Evolutionary conservation across 2,113 vertebrate genomes (phyloP).

Genomic region (Perccottus glenii): DNA sequence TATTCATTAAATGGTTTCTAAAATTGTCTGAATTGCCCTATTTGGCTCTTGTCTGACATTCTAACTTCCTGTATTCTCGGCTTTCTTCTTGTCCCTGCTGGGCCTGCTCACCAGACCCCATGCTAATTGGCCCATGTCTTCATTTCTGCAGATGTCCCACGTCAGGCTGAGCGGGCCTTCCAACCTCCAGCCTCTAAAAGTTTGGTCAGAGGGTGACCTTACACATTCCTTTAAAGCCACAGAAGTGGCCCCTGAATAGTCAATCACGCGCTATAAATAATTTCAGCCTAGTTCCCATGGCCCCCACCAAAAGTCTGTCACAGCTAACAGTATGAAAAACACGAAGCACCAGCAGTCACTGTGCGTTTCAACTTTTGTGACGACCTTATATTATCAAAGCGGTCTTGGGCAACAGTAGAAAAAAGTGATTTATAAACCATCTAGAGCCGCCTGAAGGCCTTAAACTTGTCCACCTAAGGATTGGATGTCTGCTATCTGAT

Average conservation of each 20-base stretch:
- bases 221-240: slow-evolving; percentile 76
- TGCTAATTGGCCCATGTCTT: slow-evolving; percentile 49
- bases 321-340: neutral
- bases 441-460: slow-evolving; percentile 9
- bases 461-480: slow-evolving; percentile 20
- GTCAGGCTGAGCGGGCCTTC: slow-evolving; percentile 42
- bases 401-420: neutral
- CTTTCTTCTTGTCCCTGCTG: slow-evolving; percentile 59
- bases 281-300: slow-evolving; percentile 78
- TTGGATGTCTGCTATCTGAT: neutral
- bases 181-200: slow-evolving; percentile 47
- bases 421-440: neutral
- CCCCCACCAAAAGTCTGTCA: slow-evolving; percentile 37
- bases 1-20: slow-evolving; percentile 11
- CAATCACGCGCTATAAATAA: slow-evolving; percentile 66
- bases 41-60: slow-evolving; percentile 53
- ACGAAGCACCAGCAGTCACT: neutral
- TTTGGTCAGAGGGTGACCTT: slow-evolving; percentile 67
- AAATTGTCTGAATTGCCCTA: slow-evolving; percentile 42
- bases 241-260: slow-evolving; percentile 60
- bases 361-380: neutral
- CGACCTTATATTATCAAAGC: neutral
- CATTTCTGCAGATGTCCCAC: slow-evolving; percentile 61
- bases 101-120: slow-evolving; percentile 35
- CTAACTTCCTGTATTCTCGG: slow-evolving; percentile 44